Percentiles rank a stretch among this genome's conserved stretches.
Conservation (phyloP, 2,113 vertebrate genomes). For the Pteruthius melanotis region DNA sequence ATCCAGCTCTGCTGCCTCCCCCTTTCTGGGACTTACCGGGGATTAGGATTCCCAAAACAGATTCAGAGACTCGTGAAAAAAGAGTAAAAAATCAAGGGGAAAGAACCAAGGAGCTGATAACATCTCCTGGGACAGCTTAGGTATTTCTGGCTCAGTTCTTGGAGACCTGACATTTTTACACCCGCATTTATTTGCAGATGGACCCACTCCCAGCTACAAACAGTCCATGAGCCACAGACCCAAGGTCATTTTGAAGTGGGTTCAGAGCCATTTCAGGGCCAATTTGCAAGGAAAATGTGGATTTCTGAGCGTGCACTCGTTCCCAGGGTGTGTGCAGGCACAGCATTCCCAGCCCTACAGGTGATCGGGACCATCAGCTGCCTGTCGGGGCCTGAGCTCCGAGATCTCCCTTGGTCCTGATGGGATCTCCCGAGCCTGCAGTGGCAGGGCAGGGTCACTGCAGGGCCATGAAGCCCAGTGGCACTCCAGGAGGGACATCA, state of each 20-base stretch:
- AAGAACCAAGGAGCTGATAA: neutral
- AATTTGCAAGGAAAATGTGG: neutral
- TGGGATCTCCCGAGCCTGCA: conserved; percentile 9
- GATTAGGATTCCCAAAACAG: neutral
- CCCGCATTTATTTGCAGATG: neutral
- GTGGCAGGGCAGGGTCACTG: neutral
- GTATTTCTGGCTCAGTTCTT: neutral
- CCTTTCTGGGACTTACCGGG: neutral
- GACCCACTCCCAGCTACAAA: neutral
- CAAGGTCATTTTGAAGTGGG: neutral
- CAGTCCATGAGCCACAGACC: neutral
- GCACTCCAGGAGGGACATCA: neutral
- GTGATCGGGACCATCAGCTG: neutral
- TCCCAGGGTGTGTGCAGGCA: conserved; percentile 10
- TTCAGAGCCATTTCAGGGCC: neutral
- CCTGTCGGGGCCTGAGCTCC: conserved; percentile 45
- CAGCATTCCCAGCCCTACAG: conserved; percentile 12
- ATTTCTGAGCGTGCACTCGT: neutral
- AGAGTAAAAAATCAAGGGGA: neutral
- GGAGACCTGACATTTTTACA: neutral
- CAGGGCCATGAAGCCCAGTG: neutral
- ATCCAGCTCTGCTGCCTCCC: neutral
- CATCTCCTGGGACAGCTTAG: neutral
- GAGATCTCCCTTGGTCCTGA: neutral
- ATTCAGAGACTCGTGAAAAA: neutral